phyloP scores from a whole-genome alignment of 2,888 invertebrate species.

The Oscheius onirici region DNA sequence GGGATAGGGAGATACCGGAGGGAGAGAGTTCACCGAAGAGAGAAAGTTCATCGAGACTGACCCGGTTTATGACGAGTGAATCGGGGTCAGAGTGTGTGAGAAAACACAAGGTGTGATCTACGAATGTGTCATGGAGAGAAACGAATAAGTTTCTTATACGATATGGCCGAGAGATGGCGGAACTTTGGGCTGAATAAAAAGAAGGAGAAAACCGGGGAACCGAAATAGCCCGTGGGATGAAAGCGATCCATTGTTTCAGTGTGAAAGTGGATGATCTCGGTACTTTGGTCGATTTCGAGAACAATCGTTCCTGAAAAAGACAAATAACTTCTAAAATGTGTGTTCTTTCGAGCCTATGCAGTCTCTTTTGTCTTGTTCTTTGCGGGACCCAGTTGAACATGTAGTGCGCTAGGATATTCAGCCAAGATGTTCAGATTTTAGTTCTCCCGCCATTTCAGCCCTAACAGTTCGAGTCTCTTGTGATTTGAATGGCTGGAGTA shows the following conservation, averaged over 20 bases:
- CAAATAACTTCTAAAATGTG: not conserved
- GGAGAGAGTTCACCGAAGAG: slow-evolving; percentile 5
- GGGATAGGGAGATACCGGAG: not conserved
- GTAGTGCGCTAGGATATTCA: no score
- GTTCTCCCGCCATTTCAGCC: no score
- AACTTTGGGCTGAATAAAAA: not conserved
- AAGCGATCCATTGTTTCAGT: not conserved
- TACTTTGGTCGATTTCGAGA: not conserved
- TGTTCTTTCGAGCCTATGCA: no score
- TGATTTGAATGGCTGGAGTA: no score
- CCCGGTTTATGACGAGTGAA: no score
- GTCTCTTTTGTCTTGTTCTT: no score
- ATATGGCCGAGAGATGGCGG: slow-evolving; percentile 7
- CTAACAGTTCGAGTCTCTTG: no score
- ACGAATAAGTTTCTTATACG: slow-evolving; percentile 15
- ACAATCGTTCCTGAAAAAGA: not conserved
- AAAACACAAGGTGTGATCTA: not conserved
- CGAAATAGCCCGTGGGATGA: not conserved
- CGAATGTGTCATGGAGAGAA: not conserved
- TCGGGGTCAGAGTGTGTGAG: not conserved
- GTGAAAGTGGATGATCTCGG: not conserved
- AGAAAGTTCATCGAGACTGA: slow-evolving; percentile 1
- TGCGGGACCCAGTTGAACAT: no score
- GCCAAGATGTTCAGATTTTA: no score
- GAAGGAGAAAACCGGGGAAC: not conserved